These are phyloP conservation scores for Plestiodon gilberti DNA, from an alignment of 2,113 vertebrate genomes.

Conservation along the genomic window DNA sequence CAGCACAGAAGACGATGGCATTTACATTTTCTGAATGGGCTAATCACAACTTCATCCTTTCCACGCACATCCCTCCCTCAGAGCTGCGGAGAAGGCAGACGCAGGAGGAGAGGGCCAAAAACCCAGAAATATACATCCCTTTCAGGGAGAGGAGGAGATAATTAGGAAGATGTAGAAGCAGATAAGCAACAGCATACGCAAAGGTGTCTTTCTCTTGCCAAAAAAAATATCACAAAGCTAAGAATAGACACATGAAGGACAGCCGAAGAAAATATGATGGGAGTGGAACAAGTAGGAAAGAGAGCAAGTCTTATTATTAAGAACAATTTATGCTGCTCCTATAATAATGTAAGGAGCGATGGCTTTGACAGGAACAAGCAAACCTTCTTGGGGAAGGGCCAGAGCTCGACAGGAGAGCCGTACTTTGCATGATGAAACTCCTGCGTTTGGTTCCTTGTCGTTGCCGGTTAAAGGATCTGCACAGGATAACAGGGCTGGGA, in stretches of 20 bases:
- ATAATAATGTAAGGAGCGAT: slow-evolving; percentile 58
- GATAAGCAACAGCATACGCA: slow-evolving; percentile 57
- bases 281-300: slow-evolving; percentile 66
- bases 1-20: slow-evolving; percentile 45
- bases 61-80: slow-evolving; percentile 67
- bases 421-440: too few species aligned
- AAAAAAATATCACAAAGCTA: slow-evolving; percentile 29
- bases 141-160: slow-evolving; percentile 51
- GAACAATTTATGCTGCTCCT: slow-evolving; percentile 63
- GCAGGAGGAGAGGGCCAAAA: slow-evolving; percentile 59
- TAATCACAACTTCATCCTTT: slow-evolving; percentile 71
- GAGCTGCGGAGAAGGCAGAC: slow-evolving; percentile 60
- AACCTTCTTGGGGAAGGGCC: slow-evolving; percentile 20
- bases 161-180: slow-evolving; percentile 57
- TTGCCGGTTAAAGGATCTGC: too few species aligned
- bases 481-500: too few species aligned
- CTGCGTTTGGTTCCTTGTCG: too few species aligned
- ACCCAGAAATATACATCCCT: slow-evolving; percentile 66
- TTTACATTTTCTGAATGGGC: slow-evolving; percentile 79
- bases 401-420: too few species aligned
- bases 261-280: slow-evolving; percentile 67
- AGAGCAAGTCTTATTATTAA: slow-evolving; percentile 63
- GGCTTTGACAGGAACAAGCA: slow-evolving; percentile 66
- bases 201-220: slow-evolving; percentile 44
- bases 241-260: slow-evolving; percentile 67